A percentile compares a stretch with the other conserved stretches of the same genome.
phyloP scores from a whole-genome alignment of 64 coral and sea anemone genomes.

The Montipora foliosa region DNA sequence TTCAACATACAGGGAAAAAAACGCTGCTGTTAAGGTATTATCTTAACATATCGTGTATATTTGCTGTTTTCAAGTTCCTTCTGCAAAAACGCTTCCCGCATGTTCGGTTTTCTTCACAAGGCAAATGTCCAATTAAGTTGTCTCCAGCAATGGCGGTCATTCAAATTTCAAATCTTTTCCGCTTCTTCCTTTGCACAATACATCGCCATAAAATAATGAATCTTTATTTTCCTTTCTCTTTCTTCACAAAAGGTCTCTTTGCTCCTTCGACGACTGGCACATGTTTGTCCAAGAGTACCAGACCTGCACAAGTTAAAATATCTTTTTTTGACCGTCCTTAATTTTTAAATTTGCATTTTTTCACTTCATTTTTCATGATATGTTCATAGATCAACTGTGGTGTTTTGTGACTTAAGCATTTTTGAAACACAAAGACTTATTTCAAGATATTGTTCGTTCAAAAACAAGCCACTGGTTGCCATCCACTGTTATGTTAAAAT shows the following conservation, averaged over 20 bases:
- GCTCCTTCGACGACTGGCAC: not conserved
- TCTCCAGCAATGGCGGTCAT: not conserved
- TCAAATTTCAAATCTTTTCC: not conserved
- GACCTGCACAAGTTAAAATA: too few species aligned
- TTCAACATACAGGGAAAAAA: too few species aligned
- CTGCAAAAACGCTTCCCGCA: not conserved
- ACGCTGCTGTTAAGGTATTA: too few species aligned
- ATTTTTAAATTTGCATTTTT: too few species aligned
- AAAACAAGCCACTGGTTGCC: slow-evolving; percentile 8
- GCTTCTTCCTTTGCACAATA: not conserved
- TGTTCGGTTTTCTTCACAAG: not conserved
- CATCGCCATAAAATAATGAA: slow-evolving; percentile 14
- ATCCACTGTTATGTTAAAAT: not conserved
- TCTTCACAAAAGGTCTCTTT: slow-evolving; percentile 15
- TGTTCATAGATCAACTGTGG: too few species aligned
- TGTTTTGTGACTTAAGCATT: too few species aligned
- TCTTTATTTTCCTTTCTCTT: slow-evolving; percentile 15
- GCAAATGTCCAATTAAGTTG: not conserved
- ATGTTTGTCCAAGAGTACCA: not conserved
- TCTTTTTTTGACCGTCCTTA: too few species aligned
- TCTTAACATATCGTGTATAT: too few species aligned
- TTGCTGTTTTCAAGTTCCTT: too few species aligned
- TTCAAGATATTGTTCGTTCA: not conserved
- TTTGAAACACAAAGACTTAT: slow-evolving; percentile 4
- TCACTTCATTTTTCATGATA: too few species aligned